Conservation (phyloP, 2,888 invertebrate species). For the Dermolepida albohirtum region DNA sequence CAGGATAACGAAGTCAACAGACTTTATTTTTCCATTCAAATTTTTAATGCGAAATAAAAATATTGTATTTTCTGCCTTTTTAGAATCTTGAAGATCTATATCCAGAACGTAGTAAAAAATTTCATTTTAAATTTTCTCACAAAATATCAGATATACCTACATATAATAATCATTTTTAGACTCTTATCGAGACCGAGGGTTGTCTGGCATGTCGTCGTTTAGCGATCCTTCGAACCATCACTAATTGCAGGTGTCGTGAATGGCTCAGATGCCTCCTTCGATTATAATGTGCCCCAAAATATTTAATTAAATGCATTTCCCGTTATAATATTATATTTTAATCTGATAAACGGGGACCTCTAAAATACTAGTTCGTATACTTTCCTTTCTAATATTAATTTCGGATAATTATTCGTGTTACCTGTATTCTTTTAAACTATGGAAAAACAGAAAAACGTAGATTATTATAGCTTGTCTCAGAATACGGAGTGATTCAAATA, state of each 20-base stretch:
- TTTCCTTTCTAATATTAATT: slow-evolving; percentile 45
- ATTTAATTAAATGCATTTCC: slow-evolving; percentile 65
- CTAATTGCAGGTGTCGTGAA: slow-evolving; percentile 66
- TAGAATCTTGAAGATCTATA: no score
- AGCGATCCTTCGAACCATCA: slow-evolving; percentile 60
- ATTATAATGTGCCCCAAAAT: slow-evolving; percentile 60
- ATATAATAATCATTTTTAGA: slow-evolving; percentile 1
- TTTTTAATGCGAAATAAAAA: no score
- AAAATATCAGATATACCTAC: no score
- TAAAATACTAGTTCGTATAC: slow-evolving; percentile 7
- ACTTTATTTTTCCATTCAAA: no score
- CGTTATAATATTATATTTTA: slow-evolving; percentile 62
- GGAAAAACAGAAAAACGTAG: no score
- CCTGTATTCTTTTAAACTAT: no score
- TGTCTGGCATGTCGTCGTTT: slow-evolving; percentile 54
- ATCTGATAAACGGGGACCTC: slow-evolving; percentile 55
- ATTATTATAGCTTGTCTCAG: no score
- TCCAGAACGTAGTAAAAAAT: no score
- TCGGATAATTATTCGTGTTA: slow-evolving; percentile 39
- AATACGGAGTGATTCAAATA: no score
- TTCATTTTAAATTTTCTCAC: no score
- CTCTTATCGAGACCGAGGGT: not conserved
- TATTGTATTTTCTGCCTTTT: no score
- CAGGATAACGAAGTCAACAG: no score
- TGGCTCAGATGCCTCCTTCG: slow-evolving; percentile 59